A percentile compares a stretch with the other conserved stretches of the same genome.
phyloP scores from a whole-genome alignment of 2,888 invertebrate species.

The Pristionchus entomophagus region DNA sequence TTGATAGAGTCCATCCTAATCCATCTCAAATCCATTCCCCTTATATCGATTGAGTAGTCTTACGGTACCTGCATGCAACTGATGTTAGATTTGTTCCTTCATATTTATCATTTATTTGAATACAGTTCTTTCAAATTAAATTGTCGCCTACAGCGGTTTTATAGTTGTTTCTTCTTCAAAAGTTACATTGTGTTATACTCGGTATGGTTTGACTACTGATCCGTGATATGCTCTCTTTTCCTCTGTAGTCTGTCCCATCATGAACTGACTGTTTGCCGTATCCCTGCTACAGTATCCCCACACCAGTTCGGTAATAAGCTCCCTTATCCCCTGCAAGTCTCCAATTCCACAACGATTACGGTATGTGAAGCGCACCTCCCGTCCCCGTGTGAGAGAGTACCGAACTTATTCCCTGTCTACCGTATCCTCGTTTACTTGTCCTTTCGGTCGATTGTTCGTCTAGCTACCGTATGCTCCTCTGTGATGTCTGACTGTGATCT shows the following conservation, averaged over 20 bases:
- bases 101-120: slow-evolving; percentile 36
- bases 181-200: slow-evolving; percentile 34
- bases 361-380: slow-evolving; percentile 14
- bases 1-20: background rate
- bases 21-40: background rate
- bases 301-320: background rate
- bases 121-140: slow-evolving; percentile 9
- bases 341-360: slow-evolving; percentile 36
- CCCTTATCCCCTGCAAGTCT: background rate
- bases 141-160: background rate
- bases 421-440: background rate
- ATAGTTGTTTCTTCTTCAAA: slow-evolving; percentile 26
- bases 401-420: slow-evolving; percentile 32
- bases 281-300: background rate
- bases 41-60: slow-evolving; percentile 2
- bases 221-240: slow-evolving; percentile 27
- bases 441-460: background rate
- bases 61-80: slow-evolving; percentile 1
- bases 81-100: slow-evolving; percentile 30
- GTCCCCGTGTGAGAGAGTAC: slow-evolving; percentile 35
- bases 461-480: background rate
- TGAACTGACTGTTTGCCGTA: background rate
- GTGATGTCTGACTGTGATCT: background rate
- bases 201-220: slow-evolving; percentile 35
- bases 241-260: background rate